These are phyloP conservation scores for Acanthosepion pharaonis DNA, from an alignment of 2,888 invertebrate genomes.

Conservation along the genomic window DNA sequence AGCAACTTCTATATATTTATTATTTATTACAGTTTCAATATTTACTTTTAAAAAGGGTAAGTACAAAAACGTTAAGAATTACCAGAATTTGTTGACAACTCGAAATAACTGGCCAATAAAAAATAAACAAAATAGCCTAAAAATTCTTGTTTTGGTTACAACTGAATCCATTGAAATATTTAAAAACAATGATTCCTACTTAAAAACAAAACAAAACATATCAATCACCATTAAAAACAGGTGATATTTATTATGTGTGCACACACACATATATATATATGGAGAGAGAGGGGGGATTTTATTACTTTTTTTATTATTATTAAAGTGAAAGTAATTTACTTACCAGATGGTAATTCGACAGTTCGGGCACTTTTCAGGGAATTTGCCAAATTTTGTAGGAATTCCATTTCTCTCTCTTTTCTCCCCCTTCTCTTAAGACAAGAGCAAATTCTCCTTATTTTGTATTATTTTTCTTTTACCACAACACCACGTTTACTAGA, in stretches of 20 bases:
- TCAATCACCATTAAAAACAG: neutral
- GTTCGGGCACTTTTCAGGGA: constrained; percentile 69
- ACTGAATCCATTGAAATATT: too few species aligned
- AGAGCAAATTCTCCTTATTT: constrained; percentile 33
- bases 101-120: too few species aligned
- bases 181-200: too few species aligned
- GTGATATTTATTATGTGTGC: too few species aligned
- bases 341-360: constrained; percentile 70
- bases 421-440: neutral
- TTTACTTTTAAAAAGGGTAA: too few species aligned
- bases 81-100: too few species aligned
- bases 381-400: constrained; percentile 69
- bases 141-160: too few species aligned
- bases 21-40: too few species aligned
- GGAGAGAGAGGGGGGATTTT: neutral
- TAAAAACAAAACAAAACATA: neutral
- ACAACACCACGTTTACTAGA: neutral
- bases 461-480: neutral
- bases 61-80: too few species aligned
- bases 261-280: too few species aligned
- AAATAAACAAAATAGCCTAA: too few species aligned
- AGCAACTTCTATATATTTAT: too few species aligned
- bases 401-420: constrained; percentile 63
- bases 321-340: neutral
- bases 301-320: neutral